Evolutionary conservation across 2,888 invertebrate genomes (phyloP).

Genomic region (Drosophila demipolita): DNA sequence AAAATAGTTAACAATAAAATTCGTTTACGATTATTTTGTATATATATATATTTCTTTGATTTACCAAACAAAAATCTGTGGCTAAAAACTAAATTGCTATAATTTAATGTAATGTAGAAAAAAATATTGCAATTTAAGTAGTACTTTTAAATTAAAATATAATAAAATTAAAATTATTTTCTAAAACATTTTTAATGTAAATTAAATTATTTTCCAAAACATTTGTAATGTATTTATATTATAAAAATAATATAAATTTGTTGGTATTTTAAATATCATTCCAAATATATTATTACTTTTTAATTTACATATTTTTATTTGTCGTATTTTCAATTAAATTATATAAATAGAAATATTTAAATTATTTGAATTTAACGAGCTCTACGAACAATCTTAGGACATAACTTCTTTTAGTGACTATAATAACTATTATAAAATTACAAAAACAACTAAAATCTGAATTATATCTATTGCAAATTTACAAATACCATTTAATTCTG

Average conservation of each 20-base stretch:
- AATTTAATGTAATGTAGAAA: neutral
- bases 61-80: neutral
- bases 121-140: neutral
- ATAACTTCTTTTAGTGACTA: neutral
- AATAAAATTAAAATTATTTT: neutral
- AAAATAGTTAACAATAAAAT: constrained; percentile 1
- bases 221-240: neutral
- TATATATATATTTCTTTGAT: neutral
- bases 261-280: neutral
- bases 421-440: neutral
- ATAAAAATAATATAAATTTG: neutral
- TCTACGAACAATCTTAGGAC: neutral
- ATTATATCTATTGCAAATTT: neutral
- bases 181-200: neutral
- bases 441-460: neutral
- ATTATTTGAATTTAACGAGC: neutral
- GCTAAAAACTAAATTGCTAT: neutral
- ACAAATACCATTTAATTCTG: neutral
- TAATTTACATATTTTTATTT: neutral
- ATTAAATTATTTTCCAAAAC: neutral
- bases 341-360: neutral
- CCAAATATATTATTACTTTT: neutral
- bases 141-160: neutral
- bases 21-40: neutral
- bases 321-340: neutral